Conservation (phyloP, 2,113 vertebrate species). For the Tupaia tana region DNA sequence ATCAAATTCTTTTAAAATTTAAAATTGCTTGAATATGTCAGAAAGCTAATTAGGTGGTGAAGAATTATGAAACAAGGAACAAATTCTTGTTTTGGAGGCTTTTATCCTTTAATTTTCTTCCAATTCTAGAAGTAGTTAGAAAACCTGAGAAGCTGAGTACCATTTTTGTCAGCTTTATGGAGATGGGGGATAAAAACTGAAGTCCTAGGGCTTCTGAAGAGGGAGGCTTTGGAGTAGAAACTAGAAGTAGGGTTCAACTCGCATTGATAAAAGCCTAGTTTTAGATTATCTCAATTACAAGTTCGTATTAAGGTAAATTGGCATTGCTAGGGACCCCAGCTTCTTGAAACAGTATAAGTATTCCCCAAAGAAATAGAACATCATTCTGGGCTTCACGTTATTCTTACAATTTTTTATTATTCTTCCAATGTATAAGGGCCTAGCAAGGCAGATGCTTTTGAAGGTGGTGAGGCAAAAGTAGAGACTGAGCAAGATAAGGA, state of each 20-base stretch:
- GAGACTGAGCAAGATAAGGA: not conserved
- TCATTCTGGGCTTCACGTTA: not conserved
- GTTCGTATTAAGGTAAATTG: not conserved
- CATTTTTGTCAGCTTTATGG: not conserved
- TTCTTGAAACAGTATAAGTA: not conserved
- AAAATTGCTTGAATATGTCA: not conserved
- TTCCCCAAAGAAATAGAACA: not conserved
- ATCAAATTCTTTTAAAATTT: slow-evolving; percentile 21
- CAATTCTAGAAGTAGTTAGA: not conserved
- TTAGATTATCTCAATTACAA: not conserved
- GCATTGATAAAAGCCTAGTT: not conserved
- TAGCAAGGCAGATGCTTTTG: not conserved
- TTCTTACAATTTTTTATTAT: not conserved
- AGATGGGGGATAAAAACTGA: not conserved
- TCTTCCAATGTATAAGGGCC: not conserved
- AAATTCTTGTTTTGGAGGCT: not conserved
- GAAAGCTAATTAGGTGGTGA: not conserved
- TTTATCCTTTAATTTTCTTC: not conserved
- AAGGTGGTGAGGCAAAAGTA: not conserved
- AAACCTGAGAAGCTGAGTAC: not conserved
- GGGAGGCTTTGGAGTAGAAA: not conserved
- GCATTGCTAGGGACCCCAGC: not conserved
- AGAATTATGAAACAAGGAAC: not conserved
- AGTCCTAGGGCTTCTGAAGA: not conserved
- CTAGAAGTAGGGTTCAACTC: not conserved